These are phyloP conservation scores for Erpobdella octoculata DNA, from an alignment of 2,888 invertebrate genomes.

Conservation along the genomic window DNA sequence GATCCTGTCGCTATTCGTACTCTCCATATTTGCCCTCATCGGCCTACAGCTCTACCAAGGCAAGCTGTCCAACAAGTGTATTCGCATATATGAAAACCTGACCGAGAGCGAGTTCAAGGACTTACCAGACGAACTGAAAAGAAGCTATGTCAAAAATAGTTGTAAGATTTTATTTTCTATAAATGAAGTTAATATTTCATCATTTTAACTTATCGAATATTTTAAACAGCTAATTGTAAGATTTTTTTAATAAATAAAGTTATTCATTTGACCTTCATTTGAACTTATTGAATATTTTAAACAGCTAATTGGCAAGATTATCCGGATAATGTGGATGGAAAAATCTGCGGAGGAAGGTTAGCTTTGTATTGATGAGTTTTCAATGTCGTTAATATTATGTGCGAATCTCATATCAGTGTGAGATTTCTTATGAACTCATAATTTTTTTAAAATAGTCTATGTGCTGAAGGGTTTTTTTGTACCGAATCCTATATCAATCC, in stretches of 20 bases:
- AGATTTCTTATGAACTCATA: too few relatives aligned
- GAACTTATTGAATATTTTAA: not conserved
- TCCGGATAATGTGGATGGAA: slow-evolving; percentile 20
- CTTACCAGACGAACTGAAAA: not conserved
- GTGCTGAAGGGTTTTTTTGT: slow-evolving; percentile 67
- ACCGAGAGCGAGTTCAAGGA: not conserved
- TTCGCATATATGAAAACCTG: slow-evolving; percentile 10
- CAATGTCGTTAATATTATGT: too few relatives aligned
- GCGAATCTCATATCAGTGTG: too few relatives aligned
- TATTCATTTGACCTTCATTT: too few relatives aligned
- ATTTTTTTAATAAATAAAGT: too few relatives aligned
- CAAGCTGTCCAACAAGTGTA: slow-evolving; percentile 27
- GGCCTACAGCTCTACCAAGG: slow-evolving; percentile 97
- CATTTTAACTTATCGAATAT: too few relatives aligned
- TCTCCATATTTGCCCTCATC: slow-evolving; percentile 95
- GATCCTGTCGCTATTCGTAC: slow-evolving; percentile 95
- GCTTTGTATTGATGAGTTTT: not conserved
- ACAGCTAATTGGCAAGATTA: slow-evolving; percentile 20
- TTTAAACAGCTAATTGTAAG: too few relatives aligned
- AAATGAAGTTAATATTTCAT: too few relatives aligned
- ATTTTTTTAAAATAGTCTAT: slow-evolving; percentile 26
- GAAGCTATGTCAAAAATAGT: slow-evolving; percentile 14
- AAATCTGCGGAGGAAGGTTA: slow-evolving; percentile 27
- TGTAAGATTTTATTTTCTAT: too few relatives aligned
- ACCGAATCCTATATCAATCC: slow-evolving; percentile 85